A percentile compares a stretch with the other conserved stretches of the same genome.
phyloP scores from a whole-genome alignment of 2,797 vertebrate species.

The Myotis myotis region DNA sequence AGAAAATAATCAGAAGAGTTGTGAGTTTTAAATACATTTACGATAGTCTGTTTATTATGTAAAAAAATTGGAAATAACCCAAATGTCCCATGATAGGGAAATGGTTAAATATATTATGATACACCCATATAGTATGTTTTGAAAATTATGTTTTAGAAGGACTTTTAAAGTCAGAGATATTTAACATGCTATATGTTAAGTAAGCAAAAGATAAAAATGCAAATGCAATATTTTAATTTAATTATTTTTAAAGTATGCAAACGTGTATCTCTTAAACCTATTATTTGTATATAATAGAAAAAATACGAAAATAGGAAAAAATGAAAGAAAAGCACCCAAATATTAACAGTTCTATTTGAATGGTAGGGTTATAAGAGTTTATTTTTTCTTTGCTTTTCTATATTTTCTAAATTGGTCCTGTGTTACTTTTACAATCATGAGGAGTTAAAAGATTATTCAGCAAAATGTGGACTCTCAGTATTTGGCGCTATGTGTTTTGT shows the following conservation, averaged over 20 bases:
- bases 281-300: neutral
- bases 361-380: neutral
- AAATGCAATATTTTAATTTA: neutral
- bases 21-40: neutral
- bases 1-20: neutral
- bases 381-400: neutral
- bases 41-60: neutral
- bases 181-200: neutral
- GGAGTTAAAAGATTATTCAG: neutral
- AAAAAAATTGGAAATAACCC: neutral
- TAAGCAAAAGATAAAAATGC: neutral
- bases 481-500: neutral
- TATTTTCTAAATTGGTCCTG: neutral
- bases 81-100: neutral
- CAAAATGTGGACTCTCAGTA: neutral
- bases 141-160: neutral
- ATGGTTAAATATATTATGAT: neutral
- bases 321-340: neutral
- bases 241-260: neutral
- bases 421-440: neutral
- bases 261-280: neutral
- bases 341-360: neutral
- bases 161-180: slow-evolving; percentile 16
- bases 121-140: neutral
- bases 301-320: neutral